These are phyloP conservation scores for Rhombomys opimus DNA, from an alignment of 2,113 vertebrate genomes.

Conservation along the genomic window DNA sequence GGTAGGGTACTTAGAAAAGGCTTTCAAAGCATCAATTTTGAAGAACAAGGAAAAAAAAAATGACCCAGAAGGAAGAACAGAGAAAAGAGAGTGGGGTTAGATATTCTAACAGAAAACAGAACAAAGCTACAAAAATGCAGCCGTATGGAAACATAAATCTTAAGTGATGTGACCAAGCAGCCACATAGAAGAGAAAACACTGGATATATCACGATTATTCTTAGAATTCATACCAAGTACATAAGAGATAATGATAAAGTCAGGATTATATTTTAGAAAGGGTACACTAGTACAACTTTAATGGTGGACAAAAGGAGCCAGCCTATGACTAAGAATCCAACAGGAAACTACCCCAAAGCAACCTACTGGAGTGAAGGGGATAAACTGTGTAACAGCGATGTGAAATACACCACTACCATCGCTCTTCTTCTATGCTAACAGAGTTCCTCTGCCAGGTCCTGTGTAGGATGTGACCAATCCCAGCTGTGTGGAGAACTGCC, in stretches of 20 bases:
- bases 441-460: not conserved
- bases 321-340: not conserved
- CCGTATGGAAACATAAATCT: not conserved
- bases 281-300: not conserved
- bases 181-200: not conserved
- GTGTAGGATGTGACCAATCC: not conserved
- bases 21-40: conserved; percentile 16
- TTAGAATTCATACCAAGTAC: not conserved
- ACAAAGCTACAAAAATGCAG: not conserved
- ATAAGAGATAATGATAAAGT: not conserved
- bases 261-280: conserved; percentile 16
- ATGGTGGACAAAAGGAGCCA: not conserved
- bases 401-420: not conserved
- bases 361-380: not conserved
- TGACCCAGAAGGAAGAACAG: not conserved
- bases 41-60: conserved; percentile 18
- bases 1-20: not conserved
- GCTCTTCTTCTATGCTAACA: not conserved
- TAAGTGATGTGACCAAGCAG: not conserved
- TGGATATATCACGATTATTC: not conserved
- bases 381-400: not conserved
- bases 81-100: not conserved
- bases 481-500: not conserved
- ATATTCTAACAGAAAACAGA: not conserved
- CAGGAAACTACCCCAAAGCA: not conserved